These are phyloP conservation scores for Chaenogobius annularis DNA, from an alignment of 2,113 vertebrate species.

Conservation along the genomic window DNA sequence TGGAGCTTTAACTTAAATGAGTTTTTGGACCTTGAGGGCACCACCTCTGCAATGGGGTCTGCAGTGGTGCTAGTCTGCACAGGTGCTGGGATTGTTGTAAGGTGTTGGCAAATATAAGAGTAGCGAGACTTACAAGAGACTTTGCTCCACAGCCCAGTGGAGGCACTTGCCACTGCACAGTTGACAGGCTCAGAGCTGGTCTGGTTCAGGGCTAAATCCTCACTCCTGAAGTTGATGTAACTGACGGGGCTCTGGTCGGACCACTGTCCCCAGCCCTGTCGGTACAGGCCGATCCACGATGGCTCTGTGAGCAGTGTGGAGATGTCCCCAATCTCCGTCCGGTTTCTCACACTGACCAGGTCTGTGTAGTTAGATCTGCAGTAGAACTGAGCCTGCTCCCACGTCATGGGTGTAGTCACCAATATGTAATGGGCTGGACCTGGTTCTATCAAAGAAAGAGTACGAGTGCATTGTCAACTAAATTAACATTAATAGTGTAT, in stretches of 20 bases:
- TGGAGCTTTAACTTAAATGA: constrained; percentile 21
- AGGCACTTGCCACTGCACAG: not conserved
- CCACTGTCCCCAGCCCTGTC: not conserved
- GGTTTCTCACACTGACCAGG: constrained; percentile 1
- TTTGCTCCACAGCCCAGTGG: constrained; percentile 10
- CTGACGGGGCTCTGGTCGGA: not conserved
- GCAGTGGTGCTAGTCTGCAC: not conserved
- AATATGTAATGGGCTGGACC: not conserved
- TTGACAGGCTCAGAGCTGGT: not conserved
- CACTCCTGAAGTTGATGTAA: not conserved
- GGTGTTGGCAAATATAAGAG: constrained; percentile 17
- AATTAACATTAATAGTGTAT: not conserved
- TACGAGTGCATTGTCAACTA: no score
- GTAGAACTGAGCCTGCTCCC: not conserved
- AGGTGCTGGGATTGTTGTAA: not conserved
- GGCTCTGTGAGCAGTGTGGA: not conserved
- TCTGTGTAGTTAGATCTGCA: not conserved
- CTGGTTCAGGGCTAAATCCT: not conserved
- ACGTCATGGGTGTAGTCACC: not conserved
- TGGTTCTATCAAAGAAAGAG: not conserved
- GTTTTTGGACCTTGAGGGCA: not conserved
- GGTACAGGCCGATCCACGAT: not conserved
- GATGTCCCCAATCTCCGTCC: not conserved
- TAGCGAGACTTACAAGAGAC: not conserved
- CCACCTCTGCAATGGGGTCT: not conserved